Conservation (phyloP, 2,797 vertebrate species). For the Pagetopsis macropterus region DNA sequence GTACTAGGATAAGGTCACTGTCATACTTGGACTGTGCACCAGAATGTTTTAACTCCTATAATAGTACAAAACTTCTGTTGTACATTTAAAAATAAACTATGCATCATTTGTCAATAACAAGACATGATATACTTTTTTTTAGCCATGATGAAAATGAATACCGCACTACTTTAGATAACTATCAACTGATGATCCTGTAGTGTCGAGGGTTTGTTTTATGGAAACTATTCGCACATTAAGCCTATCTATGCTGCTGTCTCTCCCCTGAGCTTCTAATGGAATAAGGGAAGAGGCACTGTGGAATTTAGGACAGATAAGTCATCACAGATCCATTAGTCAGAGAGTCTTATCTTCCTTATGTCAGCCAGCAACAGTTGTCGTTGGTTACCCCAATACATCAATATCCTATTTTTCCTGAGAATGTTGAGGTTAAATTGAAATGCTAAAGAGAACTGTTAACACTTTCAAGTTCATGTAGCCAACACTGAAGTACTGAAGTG, state of each 20-base stretch:
- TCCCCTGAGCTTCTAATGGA: slow-evolving; percentile 29
- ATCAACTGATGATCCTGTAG: background rate
- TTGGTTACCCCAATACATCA: slow-evolving; percentile 26
- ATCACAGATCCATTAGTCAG: slow-evolving; percentile 61
- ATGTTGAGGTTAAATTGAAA: slow-evolving; percentile 20
- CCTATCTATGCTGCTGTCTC: background rate
- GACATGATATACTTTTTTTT: slow-evolving; percentile 1
- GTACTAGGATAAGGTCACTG: background rate
- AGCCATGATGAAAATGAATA: background rate
- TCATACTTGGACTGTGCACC: background rate
- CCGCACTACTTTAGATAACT: background rate
- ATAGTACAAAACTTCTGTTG: slow-evolving; percentile 1
- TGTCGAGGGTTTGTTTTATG: slow-evolving; percentile 7
- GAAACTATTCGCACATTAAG: background rate
- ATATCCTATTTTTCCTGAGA: slow-evolving; percentile 56
- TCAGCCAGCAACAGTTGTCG: slow-evolving; percentile 39
- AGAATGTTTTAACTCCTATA: slow-evolving; percentile 16
- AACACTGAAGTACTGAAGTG: background rate
- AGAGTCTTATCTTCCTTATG: slow-evolving; percentile 61
- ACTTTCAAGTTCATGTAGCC: background rate
- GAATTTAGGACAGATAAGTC: slow-evolving; percentile 70
- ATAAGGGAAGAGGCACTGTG: slow-evolving; percentile 50
- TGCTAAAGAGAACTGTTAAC: background rate
- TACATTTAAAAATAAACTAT: slow-evolving; percentile 1
- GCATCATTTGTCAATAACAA: slow-evolving; percentile 14